phyloP scores from a whole-genome alignment of 2,797 vertebrate genomes.

The Peromyscus eremicus region DNA sequence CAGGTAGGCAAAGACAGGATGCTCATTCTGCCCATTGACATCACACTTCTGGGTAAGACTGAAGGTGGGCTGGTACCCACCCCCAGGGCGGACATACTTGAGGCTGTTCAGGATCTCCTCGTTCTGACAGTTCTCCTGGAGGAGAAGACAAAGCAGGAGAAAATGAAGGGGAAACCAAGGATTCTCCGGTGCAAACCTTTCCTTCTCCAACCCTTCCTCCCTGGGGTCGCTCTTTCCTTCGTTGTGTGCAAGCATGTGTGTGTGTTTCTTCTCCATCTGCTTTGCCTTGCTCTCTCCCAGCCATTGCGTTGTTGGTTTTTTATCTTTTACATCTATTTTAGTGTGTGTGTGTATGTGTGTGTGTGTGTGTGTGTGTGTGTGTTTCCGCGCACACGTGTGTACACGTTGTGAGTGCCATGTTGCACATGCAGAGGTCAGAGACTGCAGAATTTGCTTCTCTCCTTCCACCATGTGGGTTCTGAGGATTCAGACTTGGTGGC shows the following conservation, averaged over 20 bases:
- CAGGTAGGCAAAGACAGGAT: constrained; percentile 97
- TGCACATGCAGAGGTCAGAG: background rate
- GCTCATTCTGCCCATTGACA: constrained; percentile 94
- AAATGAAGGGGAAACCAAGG: background rate
- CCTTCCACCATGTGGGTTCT: background rate
- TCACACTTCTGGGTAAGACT: constrained; percentile 96
- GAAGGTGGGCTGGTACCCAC: constrained; percentile 95
- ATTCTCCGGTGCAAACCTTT: background rate
- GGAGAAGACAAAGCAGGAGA: constrained; percentile 49
- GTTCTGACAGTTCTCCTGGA: constrained; percentile 95
- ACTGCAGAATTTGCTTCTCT: background rate
- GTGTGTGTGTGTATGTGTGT: background rate
- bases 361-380: background rate
- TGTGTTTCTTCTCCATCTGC: background rate
- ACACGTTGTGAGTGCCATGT: background rate
- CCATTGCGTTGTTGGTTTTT: background rate
- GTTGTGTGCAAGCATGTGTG: too few species aligned
- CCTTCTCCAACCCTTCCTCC: background rate
- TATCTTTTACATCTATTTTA: background rate
- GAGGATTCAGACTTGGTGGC: background rate
- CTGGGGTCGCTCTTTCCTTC: background rate
- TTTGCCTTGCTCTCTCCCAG: background rate
- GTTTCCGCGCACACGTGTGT: too few species aligned
- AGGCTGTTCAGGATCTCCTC: constrained; percentile 95
- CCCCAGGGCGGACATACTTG: constrained; percentile 95